phyloP scores from a whole-genome alignment of 2,888 invertebrate species.

The Synergus umbraculus region DNA sequence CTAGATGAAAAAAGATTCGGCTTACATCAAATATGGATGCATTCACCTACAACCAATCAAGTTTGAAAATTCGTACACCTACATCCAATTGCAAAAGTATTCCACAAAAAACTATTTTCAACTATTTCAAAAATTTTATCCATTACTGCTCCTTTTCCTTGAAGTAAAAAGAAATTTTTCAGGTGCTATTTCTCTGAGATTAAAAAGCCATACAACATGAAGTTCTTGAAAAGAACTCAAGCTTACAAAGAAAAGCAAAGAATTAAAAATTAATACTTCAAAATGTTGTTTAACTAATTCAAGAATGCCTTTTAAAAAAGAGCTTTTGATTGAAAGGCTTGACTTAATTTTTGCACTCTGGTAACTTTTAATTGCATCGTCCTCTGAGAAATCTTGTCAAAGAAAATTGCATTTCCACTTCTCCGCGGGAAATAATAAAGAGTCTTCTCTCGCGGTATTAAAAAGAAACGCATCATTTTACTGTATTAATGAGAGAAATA shows the following conservation, averaged over 20 bases:
- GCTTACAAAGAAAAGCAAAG: not conserved
- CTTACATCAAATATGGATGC: slow-evolving; percentile 7
- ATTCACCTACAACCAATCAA: not conserved
- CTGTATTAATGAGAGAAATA: slow-evolving; percentile 24
- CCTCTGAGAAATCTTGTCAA: slow-evolving; percentile 30
- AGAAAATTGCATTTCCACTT: slow-evolving; percentile 36
- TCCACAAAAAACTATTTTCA: not conserved
- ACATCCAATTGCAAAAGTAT: not conserved
- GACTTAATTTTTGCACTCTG: slow-evolving; percentile 16
- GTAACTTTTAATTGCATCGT: slow-evolving; percentile 31
- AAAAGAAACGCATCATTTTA: slow-evolving; percentile 33
- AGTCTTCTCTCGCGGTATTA: slow-evolving; percentile 7
- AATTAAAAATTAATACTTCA: not conserved
- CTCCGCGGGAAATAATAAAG: slow-evolving; percentile 23
- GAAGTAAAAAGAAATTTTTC: too few species aligned
- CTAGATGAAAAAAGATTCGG: not conserved
- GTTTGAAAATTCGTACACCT: not conserved
- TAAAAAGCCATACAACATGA: not conserved
- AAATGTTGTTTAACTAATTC: not conserved
- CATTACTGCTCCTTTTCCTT: not conserved
- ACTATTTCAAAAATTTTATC: not conserved
- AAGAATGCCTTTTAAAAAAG: not conserved
- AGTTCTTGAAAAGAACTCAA: too few species aligned
- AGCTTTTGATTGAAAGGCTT: slow-evolving; percentile 16
- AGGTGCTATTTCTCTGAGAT: not conserved